Conservation (phyloP, 1,140 invertebrate genomes). For the Drosophila subpulchrella region DNA sequence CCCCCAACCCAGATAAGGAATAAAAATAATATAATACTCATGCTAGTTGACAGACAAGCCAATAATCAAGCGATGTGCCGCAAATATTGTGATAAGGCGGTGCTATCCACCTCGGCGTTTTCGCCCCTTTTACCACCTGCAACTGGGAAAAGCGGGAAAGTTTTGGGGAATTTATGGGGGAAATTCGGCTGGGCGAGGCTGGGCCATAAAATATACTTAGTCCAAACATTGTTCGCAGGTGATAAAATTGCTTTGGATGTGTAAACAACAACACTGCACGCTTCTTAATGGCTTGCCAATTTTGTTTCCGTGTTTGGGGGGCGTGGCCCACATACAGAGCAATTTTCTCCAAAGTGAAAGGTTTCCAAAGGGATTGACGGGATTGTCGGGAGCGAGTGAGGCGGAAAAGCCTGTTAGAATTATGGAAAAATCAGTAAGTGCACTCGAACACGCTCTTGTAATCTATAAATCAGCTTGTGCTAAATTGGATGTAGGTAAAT, state of each 20-base stretch:
- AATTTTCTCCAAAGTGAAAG: conserved; percentile 37
- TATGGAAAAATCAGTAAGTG: conserved; percentile 9
- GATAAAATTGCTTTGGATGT: conserved; percentile 53
- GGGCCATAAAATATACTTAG: conserved; percentile 55
- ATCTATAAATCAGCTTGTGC: conserved; percentile 9
- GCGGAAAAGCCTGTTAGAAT: conserved; percentile 24
- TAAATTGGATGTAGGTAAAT: conserved; percentile 3
- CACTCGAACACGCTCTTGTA: conserved; percentile 2
- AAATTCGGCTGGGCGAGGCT: conserved; percentile 34
- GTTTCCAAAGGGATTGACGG: conserved; percentile 24
- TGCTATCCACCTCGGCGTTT: conserved; percentile 3
- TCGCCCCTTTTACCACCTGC: background rate
- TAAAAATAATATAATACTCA: conserved; percentile 51
- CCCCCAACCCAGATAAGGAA: conserved; percentile 55
- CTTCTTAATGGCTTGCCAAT: conserved; percentile 57
- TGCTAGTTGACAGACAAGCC: conserved; percentile 52
- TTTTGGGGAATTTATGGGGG: conserved; percentile 61
- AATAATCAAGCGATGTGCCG: conserved; percentile 53
- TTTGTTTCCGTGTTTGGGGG: conserved; percentile 37
- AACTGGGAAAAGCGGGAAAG: conserved; percentile 9
- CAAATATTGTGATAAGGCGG: conserved; percentile 65
- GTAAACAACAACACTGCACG: conserved; percentile 48
- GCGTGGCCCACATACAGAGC: conserved; percentile 32
- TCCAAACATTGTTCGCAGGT: conserved; percentile 40
- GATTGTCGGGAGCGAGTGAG: background rate